Conservation (phyloP, 1,140 invertebrate genomes). For the Drosophila takahashii region DNA sequence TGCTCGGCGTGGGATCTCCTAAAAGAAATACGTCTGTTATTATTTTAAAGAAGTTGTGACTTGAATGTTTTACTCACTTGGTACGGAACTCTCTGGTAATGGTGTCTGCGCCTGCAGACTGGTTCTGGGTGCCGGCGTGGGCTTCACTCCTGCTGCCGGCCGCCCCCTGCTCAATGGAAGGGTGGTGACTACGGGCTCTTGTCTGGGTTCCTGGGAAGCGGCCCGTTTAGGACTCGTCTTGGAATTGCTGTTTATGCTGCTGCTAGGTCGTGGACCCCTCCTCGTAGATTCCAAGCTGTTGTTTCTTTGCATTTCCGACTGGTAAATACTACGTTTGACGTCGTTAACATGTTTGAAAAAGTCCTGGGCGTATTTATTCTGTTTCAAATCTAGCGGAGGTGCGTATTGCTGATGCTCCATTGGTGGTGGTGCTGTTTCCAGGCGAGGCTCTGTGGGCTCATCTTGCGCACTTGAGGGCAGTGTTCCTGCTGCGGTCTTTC, state of each 20-base stretch:
- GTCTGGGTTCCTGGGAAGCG: constrained; percentile 20
- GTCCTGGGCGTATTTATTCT: constrained; percentile 83
- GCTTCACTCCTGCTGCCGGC: constrained; percentile 33
- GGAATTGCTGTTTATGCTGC: constrained; percentile 1
- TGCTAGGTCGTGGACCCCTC: constrained; percentile 7
- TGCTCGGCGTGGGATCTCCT: constrained; percentile 43
- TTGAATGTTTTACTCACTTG: constrained; percentile 19
- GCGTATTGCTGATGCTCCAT: constrained; percentile 28
- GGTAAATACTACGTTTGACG: constrained; percentile 83
- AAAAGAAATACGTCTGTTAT: background rate
- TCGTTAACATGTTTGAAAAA: constrained; percentile 84
- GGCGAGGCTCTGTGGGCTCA: constrained; percentile 7
- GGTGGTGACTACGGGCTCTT: constrained; percentile 58
- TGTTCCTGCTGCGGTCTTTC: constrained; percentile 75
- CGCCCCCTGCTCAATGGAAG: constrained; percentile 74
- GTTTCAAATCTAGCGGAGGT: constrained; percentile 66
- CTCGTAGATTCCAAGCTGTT: constrained; percentile 64
- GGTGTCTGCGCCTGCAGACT: constrained; percentile 44
- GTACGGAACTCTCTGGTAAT: constrained; percentile 7
- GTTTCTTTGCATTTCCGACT: constrained; percentile 80
- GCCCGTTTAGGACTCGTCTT: constrained; percentile 50
- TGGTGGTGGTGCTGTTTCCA: constrained; percentile 12
- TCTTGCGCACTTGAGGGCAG: constrained; percentile 59
- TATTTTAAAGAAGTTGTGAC: background rate
- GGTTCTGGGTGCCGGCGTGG: constrained; percentile 72